A percentile compares a stretch with the other conserved stretches of the same genome.
Conservation (phyloP, 23 tunicate species). For the Phallusia fumigata region DNA sequence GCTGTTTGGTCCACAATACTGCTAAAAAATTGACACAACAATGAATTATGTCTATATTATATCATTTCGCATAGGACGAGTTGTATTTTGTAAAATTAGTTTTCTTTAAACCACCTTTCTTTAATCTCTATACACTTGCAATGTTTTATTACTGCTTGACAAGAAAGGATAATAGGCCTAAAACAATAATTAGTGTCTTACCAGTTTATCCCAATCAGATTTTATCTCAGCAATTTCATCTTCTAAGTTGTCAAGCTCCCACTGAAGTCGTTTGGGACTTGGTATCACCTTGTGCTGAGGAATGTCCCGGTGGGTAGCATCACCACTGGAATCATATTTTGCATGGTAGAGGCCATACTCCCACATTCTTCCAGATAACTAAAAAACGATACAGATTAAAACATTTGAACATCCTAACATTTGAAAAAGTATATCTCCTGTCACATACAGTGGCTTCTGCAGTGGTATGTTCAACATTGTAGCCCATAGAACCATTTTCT, state of each 20-base stretch:
- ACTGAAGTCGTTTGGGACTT: slow-evolving; percentile 39
- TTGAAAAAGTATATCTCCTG: not conserved
- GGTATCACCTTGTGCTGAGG: slow-evolving; percentile 28
- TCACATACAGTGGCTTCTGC: slow-evolving; percentile 87
- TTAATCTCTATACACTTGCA: too few relatives aligned
- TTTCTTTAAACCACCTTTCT: too few relatives aligned
- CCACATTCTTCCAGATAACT: slow-evolving; percentile 74
- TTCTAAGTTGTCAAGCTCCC: slow-evolving; percentile 58
- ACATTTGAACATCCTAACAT: too few relatives aligned
- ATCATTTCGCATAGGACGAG: too few relatives aligned
- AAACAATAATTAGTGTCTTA: slow-evolving; percentile 10
- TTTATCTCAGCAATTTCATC: slow-evolving; percentile 34
- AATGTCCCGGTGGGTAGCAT: slow-evolving; percentile 40
- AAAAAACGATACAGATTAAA: not conserved
- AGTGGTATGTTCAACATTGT: slow-evolving; percentile 83
- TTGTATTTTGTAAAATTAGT: too few relatives aligned
- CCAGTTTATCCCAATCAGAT: slow-evolving; percentile 48
- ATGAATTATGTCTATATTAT: too few relatives aligned
- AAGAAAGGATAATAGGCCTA: too few relatives aligned
- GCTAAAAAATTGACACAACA: too few relatives aligned
- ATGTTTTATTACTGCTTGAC: too few relatives aligned
- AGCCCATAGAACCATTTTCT: slow-evolving; percentile 49
- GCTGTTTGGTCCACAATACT: too few relatives aligned
- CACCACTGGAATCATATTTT: slow-evolving; percentile 42
- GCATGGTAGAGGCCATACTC: slow-evolving; percentile 50